Conservation (phyloP, 1,140 invertebrate genomes). For the Leguminivora glycinivorella region DNA sequence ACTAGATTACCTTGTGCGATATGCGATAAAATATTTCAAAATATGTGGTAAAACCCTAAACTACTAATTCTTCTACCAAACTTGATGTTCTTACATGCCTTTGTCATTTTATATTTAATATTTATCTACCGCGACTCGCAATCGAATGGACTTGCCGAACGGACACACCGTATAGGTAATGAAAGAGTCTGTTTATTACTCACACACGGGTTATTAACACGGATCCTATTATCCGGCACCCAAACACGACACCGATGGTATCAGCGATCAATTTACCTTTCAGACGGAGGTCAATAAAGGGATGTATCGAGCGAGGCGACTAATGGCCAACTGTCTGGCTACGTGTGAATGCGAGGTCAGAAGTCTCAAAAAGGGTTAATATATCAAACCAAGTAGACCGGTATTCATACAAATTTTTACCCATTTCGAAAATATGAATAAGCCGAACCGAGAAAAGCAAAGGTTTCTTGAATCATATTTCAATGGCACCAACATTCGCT, state of each 20-base stretch:
- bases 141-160: not conserved
- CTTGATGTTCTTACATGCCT: too few relatives aligned
- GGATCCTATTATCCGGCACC: constrained; percentile 4
- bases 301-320: not conserved
- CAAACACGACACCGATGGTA: constrained; percentile 15
- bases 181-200: not conserved
- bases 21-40: too few relatives aligned
- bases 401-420: too few relatives aligned
- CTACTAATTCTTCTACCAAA: too few relatives aligned
- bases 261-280: constrained; percentile 12
- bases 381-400: too few relatives aligned
- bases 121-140: not conserved
- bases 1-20: too few relatives aligned
- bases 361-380: not conserved
- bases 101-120: too few relatives aligned
- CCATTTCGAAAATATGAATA: too few relatives aligned
- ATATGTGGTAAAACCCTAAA: too few relatives aligned
- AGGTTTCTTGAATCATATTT: too few relatives aligned
- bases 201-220: not conserved
- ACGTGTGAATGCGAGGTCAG: not conserved
- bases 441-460: too few relatives aligned
- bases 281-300: constrained; percentile 16
- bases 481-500: not conserved
- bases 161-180: not conserved
- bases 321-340: not conserved